Base-by-base conservation (phyloP, 2,113 vertebrate species). In the Gadus chalcogrammus region DNA sequence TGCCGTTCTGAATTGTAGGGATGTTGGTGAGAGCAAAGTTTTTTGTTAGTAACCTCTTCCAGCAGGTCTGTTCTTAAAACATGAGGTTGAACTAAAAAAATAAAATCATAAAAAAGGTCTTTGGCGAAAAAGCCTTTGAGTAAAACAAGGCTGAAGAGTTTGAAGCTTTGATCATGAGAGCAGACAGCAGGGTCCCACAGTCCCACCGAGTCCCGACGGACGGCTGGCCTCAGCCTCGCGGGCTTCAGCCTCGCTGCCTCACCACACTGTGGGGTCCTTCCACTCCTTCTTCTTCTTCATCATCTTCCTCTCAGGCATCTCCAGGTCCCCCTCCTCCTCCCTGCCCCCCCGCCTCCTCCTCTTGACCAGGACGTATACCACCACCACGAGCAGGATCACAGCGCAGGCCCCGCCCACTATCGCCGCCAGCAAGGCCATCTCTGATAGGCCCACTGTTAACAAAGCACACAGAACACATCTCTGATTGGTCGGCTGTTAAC, bases 391-490 rank as follows among this genome's bases (percentile, higher is more conserved):
- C 16, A n/a, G 63, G 63, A 64, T 35, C 22, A 94, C 8, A 0
- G 28, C 84, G 1, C 93, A 94, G 59, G 92, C 86, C 0, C 88
- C 91, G 2, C 94, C 96, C 0, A 96, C 91, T 20, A 88, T 88
- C 27, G 93, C 67, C 0, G 85, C 88, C 90, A 99, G 82, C 75
- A 97, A 86, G 56, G 90, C 80, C 53, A 97, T 93, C 78, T 99
- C 96, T 0, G 97, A 97, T 80, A 96, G 70, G 0, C 20, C 80
- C 16, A 84, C 97, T 98, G 77, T 3, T 65, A 67, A 18, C 42
- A 1, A 48, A 42, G 38, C 38, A 42, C 5, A 17, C 9, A 12
- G 8, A 6, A 48, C 3, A 38, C 38, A 42, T 42, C 38, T 42
- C 38, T 42, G 38, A 42, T 42, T 42, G 38, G 38, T 4, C 6